Evolutionary conservation across 1,140 invertebrate species (phyloP).

Genomic region (Lordiphosa mommai): DNA sequence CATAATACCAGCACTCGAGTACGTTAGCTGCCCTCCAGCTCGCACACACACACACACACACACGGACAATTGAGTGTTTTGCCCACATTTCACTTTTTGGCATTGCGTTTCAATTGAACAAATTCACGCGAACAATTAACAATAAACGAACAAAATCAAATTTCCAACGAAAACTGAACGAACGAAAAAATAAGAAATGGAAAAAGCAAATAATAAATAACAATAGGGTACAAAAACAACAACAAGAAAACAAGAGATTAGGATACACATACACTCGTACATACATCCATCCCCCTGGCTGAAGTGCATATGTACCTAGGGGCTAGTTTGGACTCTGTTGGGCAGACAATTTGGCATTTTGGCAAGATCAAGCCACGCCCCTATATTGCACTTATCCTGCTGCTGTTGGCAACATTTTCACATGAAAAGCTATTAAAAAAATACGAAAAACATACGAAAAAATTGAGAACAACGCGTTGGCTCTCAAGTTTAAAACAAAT

Average conservation of each 20-base stretch:
- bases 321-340: too few relatives aligned
- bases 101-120: slow-evolving; percentile 75
- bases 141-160: slow-evolving; percentile 60
- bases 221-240: slow-evolving; percentile 26
- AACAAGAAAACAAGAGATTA: neutral
- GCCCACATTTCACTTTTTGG: slow-evolving; percentile 75
- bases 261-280: too few relatives aligned
- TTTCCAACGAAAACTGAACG: slow-evolving; percentile 51
- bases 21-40: slow-evolving; percentile 20
- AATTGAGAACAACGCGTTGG: slow-evolving; percentile 34
- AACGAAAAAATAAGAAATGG: slow-evolving; percentile 15
- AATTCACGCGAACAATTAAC: slow-evolving; percentile 79
- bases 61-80: slow-evolving; percentile 63
- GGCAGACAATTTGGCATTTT: slow-evolving; percentile 51
- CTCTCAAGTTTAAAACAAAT: slow-evolving; percentile 74
- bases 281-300: too few relatives aligned
- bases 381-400: slow-evolving; percentile 40
- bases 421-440: slow-evolving; percentile 68
- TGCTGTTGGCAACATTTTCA: slow-evolving; percentile 50
- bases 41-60: slow-evolving; percentile 21
- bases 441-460: slow-evolving; percentile 17
- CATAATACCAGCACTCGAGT: neutral
- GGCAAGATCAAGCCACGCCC: slow-evolving; percentile 39
- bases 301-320: neutral
- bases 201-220: slow-evolving; percentile 39